phyloP scores from a whole-genome alignment of 2,888 invertebrate species.

The Hermaeophaga mercurialis region DNA sequence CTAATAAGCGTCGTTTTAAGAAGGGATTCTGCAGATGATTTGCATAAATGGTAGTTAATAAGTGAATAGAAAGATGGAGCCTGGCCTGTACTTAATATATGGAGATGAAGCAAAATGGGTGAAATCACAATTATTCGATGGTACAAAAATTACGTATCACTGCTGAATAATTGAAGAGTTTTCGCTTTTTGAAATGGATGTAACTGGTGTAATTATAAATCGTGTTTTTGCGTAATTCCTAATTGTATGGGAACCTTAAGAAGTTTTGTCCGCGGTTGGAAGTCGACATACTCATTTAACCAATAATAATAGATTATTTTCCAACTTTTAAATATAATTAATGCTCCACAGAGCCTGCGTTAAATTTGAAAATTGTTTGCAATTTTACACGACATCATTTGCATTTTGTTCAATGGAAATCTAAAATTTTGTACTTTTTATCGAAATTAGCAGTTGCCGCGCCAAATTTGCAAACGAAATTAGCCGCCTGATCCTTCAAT shows the following conservation, averaged over 20 bases:
- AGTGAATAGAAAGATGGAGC: no score
- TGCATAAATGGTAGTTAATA: no score
- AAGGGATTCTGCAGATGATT: no score
- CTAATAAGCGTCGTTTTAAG: no score
- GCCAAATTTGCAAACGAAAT: slow-evolving; percentile 50
- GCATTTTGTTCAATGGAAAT: slow-evolving; percentile 51
- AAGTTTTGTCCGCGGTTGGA: slow-evolving; percentile 45
- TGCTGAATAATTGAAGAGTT: slow-evolving; percentile 42
- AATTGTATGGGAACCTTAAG: slow-evolving; percentile 46
- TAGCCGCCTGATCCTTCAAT: slow-evolving; percentile 40
- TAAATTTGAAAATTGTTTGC: slow-evolving; percentile 52
- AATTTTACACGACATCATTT: slow-evolving; percentile 52
- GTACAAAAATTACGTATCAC: slow-evolving; percentile 46
- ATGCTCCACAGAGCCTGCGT: slow-evolving; percentile 49
- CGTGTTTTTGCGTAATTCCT: slow-evolving; percentile 45
- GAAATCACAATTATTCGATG: slow-evolving; percentile 39
- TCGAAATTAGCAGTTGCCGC: slow-evolving; percentile 44
- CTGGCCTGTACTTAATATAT: slow-evolving; percentile 23
- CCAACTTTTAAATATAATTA: slow-evolving; percentile 50
- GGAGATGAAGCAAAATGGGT: slow-evolving; percentile 34
- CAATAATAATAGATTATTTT: slow-evolving; percentile 53
- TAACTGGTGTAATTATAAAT: slow-evolving; percentile 44
- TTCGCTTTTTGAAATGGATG: slow-evolving; percentile 41
- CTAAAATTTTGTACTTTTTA: slow-evolving; percentile 49
- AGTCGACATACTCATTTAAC: slow-evolving; percentile 49